These are phyloP conservation scores for Emys orbicularis DNA, from an alignment of 2,797 vertebrate species.

Conservation along the genomic window DNA sequence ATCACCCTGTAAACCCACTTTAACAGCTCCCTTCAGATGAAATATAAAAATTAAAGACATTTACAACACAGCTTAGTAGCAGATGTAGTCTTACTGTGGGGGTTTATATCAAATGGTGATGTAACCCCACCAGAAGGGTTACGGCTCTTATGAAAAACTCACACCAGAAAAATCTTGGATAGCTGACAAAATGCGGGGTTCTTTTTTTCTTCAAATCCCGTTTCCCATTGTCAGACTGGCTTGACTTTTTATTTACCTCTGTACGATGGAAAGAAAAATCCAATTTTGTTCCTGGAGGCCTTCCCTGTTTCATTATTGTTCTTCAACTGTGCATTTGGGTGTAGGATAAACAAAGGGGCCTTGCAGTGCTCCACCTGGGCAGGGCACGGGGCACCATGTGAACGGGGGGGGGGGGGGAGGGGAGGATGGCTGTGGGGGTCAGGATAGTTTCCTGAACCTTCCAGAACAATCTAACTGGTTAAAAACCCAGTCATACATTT, in stretches of 20 bases:
- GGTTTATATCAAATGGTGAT: constrained; percentile 86
- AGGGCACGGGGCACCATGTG: background rate
- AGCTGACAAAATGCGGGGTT: constrained; percentile 75
- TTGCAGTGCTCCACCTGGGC: background rate
- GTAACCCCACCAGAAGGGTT: constrained; percentile 81
- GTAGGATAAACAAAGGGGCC: constrained; percentile 22
- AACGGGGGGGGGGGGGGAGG: background rate
- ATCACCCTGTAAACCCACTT: constrained; percentile 84
- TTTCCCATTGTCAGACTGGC: constrained; percentile 64
- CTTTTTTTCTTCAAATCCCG: constrained; percentile 63
- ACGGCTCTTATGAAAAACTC: constrained; percentile 81
- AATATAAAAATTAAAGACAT: constrained; percentile 89
- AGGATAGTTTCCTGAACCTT: background rate
- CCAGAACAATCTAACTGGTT: background rate
- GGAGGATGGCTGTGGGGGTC: background rate
- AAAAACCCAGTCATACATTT: background rate
- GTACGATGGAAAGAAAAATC: background rate
- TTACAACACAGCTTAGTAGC: constrained; percentile 88
- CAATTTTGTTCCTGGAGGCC: constrained; percentile 58
- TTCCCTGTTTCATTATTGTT: constrained; percentile 62
- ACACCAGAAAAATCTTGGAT: constrained; percentile 76
- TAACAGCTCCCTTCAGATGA: constrained; percentile 87
- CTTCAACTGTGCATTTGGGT: constrained; percentile 5
- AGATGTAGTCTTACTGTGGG: constrained; percentile 84
- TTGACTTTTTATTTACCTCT: constrained; percentile 72